Conservation (phyloP, 2,113 vertebrate species). For the Sebastes schlegelii region DNA sequence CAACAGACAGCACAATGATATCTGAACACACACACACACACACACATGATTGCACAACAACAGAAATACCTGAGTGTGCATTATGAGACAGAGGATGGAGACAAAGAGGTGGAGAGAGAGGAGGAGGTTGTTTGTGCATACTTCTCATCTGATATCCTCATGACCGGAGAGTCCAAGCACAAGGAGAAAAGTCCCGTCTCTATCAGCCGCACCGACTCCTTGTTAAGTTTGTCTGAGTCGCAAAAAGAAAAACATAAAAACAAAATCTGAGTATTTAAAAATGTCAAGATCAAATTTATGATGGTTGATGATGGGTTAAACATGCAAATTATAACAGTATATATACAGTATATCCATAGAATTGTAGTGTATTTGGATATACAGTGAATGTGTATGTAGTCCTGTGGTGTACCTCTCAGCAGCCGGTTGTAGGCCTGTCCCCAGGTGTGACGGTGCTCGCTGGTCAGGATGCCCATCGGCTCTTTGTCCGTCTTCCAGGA, state of each 20-base stretch:
- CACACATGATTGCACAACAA: slow-evolving; percentile 36
- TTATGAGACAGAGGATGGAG: not conserved
- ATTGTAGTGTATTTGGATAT: not conserved
- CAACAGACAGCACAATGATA: slow-evolving; percentile 53
- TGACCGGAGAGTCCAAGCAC: slow-evolving; percentile 88
- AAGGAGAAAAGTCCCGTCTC: slow-evolving; percentile 87
- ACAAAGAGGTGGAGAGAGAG: not conserved
- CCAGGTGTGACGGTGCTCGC: slow-evolving; percentile 90
- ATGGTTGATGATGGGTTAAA: too few relatives aligned
- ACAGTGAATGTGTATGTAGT: not conserved
- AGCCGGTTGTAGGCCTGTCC: slow-evolving; percentile 87
- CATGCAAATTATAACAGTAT: not conserved
- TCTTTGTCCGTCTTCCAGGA: slow-evolving; percentile 91
- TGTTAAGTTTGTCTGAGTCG: slow-evolving; percentile 86
- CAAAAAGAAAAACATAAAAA: not conserved
- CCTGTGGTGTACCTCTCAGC: slow-evolving; percentile 78
- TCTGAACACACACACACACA: slow-evolving; percentile 31
- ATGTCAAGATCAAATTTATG: not conserved
- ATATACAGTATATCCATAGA: not conserved
- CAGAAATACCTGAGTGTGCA: slow-evolving; percentile 15
- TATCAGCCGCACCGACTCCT: slow-evolving; percentile 86
- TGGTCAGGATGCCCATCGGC: slow-evolving; percentile 89
- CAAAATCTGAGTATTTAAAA: not conserved
- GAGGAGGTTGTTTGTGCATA: slow-evolving; percentile 53
- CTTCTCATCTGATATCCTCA: slow-evolving; percentile 88